Base-by-base conservation (phyloP, 1,140 invertebrate species). In the Proctacanthus coquilletti region DNA sequence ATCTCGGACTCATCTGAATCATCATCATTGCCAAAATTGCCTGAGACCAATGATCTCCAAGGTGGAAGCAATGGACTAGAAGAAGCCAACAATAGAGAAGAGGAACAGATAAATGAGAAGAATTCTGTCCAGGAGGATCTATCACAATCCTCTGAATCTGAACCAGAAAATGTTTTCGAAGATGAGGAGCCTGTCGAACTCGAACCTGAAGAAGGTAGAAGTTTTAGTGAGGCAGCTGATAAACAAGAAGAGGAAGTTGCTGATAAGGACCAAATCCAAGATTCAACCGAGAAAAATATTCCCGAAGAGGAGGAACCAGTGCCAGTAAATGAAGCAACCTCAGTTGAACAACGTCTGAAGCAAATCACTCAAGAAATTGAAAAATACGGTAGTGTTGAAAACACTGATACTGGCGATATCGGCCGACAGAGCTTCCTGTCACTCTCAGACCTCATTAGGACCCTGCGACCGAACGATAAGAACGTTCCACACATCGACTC, bases 401-500 rank as follows among this genome's bases (percentile, higher is more conserved):
- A 41, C 11, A 32, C 34, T 15, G 34, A 38, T 15, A 35, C 19
- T 35, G 51, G 56, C 30, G 56, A 56, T 34, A 34, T 56, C 3
- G 51, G 47, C 6, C 54, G 50, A 1, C 54, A 60, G 21, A 55
- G 53, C 8, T 60, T 58, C 20, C 43, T 60, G 4, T 60, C 56
- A 6, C 43, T 60, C 4, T 56, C 56, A 32, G 57, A 60, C 41
- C 47, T 60, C 15, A 56, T 60, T 39, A 51, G 54, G 37, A 60
- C 56, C 10, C 21, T 60, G 34, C 49, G 55, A n/a, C 56, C 56
- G 31, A 56, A 55, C 30, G 57, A 60, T 18, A 56, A 60, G 36
- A 57, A 60, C 40, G 53, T 57, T 25, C 53, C 57, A 20, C 57
- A 60, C 39, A 60, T 60, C 42, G 57, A 60, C 39, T 60, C 54